Percentiles rank a stretch among this genome's conserved stretches.
Evolutionary conservation across 2,888 invertebrate species (phyloP).

Genomic region (Euproctis similis): DNA sequence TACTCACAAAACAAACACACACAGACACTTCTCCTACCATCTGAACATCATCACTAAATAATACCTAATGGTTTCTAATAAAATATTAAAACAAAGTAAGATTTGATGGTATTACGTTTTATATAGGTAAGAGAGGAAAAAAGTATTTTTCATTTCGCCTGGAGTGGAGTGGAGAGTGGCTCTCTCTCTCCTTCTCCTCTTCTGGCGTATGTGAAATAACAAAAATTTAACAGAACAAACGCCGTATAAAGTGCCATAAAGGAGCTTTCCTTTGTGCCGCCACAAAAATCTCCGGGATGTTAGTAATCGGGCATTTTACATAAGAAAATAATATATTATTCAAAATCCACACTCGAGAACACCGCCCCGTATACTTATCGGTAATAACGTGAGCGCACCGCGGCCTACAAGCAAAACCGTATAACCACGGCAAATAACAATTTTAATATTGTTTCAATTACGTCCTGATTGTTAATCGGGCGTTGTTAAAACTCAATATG

Average conservation of each 20-base stretch:
- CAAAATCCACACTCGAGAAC: constrained; percentile 68
- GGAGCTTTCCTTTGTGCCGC: constrained; percentile 57
- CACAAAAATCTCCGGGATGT: constrained; percentile 65
- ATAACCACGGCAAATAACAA: too few relatives aligned
- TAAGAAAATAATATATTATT: constrained; percentile 76
- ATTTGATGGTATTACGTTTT: constrained; percentile 16
- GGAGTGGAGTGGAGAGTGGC: constrained; percentile 24
- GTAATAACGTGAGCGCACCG: constrained; percentile 58
- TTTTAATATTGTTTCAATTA: too few relatives aligned
- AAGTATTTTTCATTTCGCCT: constrained; percentile 42
- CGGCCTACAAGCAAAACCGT: constrained; percentile 11
- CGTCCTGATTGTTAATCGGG: too few relatives aligned
- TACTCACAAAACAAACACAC: background rate
- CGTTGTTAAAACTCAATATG: too few relatives aligned
- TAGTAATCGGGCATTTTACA: constrained; percentile 74
- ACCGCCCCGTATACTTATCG: constrained; percentile 68
- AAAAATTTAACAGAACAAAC: constrained; percentile 62
- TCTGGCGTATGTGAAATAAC: constrained; percentile 40
- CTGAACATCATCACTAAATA: too few relatives aligned
- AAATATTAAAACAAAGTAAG: constrained; percentile 22
- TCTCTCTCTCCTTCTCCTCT: too few relatives aligned
- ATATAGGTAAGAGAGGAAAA: too few relatives aligned
- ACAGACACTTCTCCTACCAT: too few relatives aligned
- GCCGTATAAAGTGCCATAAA: constrained; percentile 69
- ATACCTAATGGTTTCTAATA: constrained; percentile 18